Base-by-base conservation (phyloP, 1,140 invertebrate species). In the Pogonus chalceus region DNA sequence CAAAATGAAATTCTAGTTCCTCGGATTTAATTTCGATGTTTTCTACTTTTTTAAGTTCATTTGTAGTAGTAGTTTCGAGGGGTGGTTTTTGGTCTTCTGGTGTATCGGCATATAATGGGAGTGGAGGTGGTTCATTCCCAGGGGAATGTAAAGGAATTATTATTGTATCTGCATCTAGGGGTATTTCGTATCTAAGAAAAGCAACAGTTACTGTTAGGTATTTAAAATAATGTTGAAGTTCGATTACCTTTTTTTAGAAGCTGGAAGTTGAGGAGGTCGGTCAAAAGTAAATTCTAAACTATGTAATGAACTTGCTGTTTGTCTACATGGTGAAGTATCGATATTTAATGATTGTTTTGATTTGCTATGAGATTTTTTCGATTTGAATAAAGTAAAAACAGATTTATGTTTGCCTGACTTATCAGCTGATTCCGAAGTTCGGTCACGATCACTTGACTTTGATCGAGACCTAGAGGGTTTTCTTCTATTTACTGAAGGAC, bases 81-180 rank as follows among this genome's bases (percentile, higher is more conserved):
- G 66, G 64, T 12, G 67, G 66, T 23, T 67, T 66, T 59, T 67
- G 64, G 7, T 62, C 62, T 46, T 67, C 65, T 59, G 67, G 66
- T 48, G 63, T 66, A 1, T 61, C 60, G 18, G 59, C 61, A 48
- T 65, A 61, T n/a, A 62, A 60, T 51, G 66, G 57, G 18, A 67
- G 51, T 35, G 63, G 43, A 2, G 39, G 60, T 51, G 51, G 65
- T 52, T 75, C 68, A 43, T 76, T 72, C 56, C 82, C 80, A n/a
- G 81, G 81, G 7, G 81, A 82, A 50, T 79, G 79, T 35, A 83
- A 61, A 2, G 81, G 81, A 59, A 83, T 83, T 51, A 80, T 75
- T 35, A 83, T 80, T 52, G 76, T 74, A 23, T 69, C 65, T 0
- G 78, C 79, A 54, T 79, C 76, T 23, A 77, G 71, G 0, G 79